Percentiles rank a stretch among this genome's conserved stretches.
These are phyloP conservation scores for Phthorimaea operculella DNA, from an alignment of 1,140 invertebrate species.

Conservation along the genomic window DNA sequence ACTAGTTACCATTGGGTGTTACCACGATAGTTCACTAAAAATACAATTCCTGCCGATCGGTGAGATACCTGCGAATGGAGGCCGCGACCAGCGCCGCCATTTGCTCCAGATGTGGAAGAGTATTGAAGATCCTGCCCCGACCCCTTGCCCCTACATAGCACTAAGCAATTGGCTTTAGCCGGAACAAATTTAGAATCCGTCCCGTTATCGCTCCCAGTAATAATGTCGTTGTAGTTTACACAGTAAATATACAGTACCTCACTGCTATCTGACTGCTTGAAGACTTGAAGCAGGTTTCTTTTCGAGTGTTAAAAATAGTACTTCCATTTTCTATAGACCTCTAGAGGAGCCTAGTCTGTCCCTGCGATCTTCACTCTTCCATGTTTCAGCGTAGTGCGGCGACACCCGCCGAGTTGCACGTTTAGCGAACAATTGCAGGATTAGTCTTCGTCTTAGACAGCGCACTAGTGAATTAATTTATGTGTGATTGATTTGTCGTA, in stretches of 20 bases:
- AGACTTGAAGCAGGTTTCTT: not conserved
- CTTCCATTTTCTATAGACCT: slow-evolving; percentile 12
- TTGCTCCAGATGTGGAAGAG: slow-evolving; percentile 63
- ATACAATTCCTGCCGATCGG: slow-evolving; percentile 17
- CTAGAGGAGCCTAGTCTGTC: slow-evolving; percentile 29
- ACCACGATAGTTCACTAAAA: slow-evolving; percentile 38
- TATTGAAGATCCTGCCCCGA: slow-evolving; percentile 31
- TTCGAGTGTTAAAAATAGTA: slow-evolving; percentile 2
- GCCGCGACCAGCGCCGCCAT: slow-evolving; percentile 44
- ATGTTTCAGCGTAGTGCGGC: slow-evolving; percentile 53
- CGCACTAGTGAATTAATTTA: slow-evolving; percentile 47
- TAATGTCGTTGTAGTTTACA: slow-evolving; percentile 18
- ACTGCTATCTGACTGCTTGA: not conserved
- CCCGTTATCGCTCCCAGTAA: not conserved
- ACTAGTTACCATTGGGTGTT: slow-evolving; percentile 56
- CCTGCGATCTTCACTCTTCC: slow-evolving; percentile 58
- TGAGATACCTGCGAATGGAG: slow-evolving; percentile 36
- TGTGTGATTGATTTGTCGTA: slow-evolving; percentile 35
- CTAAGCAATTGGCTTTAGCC: slow-evolving; percentile 3
- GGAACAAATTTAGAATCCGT: not conserved
- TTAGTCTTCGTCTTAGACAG: slow-evolving; percentile 32
- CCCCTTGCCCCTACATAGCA: slow-evolving; percentile 1
- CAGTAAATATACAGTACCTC: slow-evolving; percentile 28
- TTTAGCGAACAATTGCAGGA: slow-evolving; percentile 43
- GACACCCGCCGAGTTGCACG: slow-evolving; percentile 38